phyloP scores from a whole-genome alignment of 2,797 vertebrate species.

The Sebastes trivittatus region DNA sequence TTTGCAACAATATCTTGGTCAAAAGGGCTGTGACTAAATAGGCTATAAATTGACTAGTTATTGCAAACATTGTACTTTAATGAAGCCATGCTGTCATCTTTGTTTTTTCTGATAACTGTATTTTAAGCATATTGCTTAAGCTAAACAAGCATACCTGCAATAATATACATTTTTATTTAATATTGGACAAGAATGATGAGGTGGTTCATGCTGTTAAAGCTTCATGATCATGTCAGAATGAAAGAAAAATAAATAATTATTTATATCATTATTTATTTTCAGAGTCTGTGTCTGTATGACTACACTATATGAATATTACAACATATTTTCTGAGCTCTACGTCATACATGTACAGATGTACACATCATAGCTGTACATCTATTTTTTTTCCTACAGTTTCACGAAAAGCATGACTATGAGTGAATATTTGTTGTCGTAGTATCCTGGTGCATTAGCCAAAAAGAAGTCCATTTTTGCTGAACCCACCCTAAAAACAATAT shows the following conservation, averaged over 20 bases:
- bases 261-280: background rate
- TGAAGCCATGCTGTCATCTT: background rate
- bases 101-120: background rate
- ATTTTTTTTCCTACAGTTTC: background rate
- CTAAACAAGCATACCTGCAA: background rate
- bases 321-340: background rate
- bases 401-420: background rate
- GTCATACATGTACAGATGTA: background rate
- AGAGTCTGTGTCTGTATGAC: background rate
- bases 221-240: background rate
- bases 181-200: background rate
- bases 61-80: background rate
- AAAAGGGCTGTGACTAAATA: background rate
- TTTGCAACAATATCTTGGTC: background rate
- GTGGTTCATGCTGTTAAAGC: background rate
- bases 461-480: background rate
- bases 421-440: background rate
- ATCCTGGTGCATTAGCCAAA: background rate
- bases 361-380: background rate
- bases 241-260: background rate
- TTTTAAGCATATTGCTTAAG: background rate
- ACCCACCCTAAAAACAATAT: background rate
- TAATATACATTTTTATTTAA: background rate
- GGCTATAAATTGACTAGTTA: background rate
- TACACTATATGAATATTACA: background rate